Percentiles rank a stretch among this genome's conserved stretches.
These are phyloP conservation scores for Malurus alboscapulatus DNA, from an alignment of 2,113 vertebrate genomes.

Conservation along the genomic window DNA sequence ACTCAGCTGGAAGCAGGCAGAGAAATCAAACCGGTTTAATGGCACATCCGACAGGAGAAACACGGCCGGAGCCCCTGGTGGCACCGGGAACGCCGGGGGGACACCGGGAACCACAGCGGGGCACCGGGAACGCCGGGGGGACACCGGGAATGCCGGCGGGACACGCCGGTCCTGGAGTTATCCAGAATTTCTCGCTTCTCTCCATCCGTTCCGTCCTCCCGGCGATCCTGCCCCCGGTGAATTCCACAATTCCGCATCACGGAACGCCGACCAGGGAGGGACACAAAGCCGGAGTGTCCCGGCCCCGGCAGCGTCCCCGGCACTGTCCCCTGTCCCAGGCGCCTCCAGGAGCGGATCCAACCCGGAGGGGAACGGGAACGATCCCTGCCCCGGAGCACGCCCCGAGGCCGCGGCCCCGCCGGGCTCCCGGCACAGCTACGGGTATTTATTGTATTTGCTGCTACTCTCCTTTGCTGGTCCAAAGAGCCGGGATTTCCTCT, in stretches of 20 bases:
- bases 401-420: neutral
- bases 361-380: neutral
- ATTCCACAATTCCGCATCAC: rapidly evolving
- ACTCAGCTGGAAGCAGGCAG: slow-evolving; percentile 14
- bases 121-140: neutral
- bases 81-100: neutral
- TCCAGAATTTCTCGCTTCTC: neutral
- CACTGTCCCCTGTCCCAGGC: neutral
- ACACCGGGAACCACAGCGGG: no score
- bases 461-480: slow-evolving; percentile 46
- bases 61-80: neutral
- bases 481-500: slow-evolving; percentile 58
- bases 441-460: slow-evolving; percentile 11
- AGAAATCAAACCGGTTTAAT: slow-evolving; percentile 12
- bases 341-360: neutral
- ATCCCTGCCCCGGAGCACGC: neutral
- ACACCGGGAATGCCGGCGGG: neutral
- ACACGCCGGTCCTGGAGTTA: rapidly evolving
- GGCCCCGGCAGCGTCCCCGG: neutral
- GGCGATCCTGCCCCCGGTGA: neutral
- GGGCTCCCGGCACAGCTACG: neutral
- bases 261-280: neutral
- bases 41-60: neutral
- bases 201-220: neutral
- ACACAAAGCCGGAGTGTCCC: neutral